A percentile compares a stretch with the other conserved stretches of the same genome.
phyloP scores from a whole-genome alignment of 1,140 invertebrate genomes.

The Andricus grossulariae region DNA sequence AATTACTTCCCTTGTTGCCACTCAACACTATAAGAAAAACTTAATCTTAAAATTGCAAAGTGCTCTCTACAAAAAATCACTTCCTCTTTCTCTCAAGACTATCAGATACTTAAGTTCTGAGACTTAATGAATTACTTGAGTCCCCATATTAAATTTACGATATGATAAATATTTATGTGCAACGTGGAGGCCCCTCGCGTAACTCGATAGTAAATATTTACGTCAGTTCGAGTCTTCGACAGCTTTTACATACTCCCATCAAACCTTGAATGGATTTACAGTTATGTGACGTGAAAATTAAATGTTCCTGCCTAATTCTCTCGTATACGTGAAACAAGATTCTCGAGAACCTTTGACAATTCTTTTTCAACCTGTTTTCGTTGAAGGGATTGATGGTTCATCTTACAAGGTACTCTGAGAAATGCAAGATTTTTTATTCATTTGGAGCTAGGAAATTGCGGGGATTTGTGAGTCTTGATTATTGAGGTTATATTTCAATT shows the following conservation, averaged over 20 bases:
- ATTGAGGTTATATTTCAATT: not conserved
- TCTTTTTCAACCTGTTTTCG: no score
- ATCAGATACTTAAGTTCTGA: not conserved
- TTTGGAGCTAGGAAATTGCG: not conserved
- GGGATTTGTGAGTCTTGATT: not conserved
- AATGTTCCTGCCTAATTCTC: constrained; percentile 8
- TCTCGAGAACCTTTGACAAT: not conserved
- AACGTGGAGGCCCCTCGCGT: not conserved
- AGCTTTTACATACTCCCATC: not conserved
- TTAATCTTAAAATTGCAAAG: constrained; percentile 8
- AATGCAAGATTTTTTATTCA: not conserved
- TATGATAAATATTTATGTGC: not conserved
- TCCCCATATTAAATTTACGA: no score
- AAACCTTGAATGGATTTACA: constrained; percentile 10
- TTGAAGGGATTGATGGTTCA: no score
- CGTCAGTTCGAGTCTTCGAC: not conserved
- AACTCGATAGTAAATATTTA: not conserved
- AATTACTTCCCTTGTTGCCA: constrained; percentile 14
- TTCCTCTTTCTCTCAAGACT: not conserved
- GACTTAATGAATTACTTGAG: no score
- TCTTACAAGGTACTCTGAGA: not conserved
- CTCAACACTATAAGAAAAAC: not conserved
- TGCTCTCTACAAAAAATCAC: not conserved
- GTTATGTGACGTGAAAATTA: constrained; percentile 5
- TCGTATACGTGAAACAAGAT: not conserved